phyloP scores from a whole-genome alignment of 2,888 invertebrate genomes.

The Pyrgus malvae region DNA sequence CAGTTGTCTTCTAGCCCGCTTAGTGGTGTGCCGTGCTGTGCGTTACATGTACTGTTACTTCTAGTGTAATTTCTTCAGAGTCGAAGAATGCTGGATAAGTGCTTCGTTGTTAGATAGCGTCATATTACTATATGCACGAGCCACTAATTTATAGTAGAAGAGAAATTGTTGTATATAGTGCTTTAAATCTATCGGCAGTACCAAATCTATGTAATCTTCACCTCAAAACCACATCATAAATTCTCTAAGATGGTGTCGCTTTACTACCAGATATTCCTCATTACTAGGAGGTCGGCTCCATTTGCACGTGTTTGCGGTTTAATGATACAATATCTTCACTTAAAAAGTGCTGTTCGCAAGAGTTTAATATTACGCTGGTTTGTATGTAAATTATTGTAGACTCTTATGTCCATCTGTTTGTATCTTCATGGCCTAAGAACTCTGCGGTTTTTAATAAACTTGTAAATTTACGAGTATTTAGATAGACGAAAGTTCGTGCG shows the following conservation, averaged over 20 bases:
- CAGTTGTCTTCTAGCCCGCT: no score
- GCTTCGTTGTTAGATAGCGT: background rate
- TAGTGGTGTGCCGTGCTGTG: no score
- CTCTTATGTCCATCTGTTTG: conserved; percentile 20
- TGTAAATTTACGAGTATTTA: conserved; percentile 38
- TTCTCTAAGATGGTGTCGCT: no score
- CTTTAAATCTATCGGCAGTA: no score
- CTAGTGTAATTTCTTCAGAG: no score
- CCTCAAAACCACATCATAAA: no score
- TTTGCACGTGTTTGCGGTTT: conserved; percentile 13
- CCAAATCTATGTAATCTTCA: background rate
- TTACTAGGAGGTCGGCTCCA: background rate
- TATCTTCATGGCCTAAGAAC: conserved; percentile 35
- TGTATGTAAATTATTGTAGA: conserved; percentile 27
- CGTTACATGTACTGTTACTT: no score
- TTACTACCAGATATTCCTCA: background rate
- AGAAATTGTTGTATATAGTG: conserved; percentile 10
- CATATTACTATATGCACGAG: conserved; percentile 16
- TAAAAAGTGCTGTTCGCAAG: conserved; percentile 7
- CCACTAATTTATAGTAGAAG: conserved; percentile 1
- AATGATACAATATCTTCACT: conserved; percentile 2
- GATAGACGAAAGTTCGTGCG: conserved; percentile 50
- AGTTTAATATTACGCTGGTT: conserved; percentile 18
- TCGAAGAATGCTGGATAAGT: background rate
- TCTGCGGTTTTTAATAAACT: conserved; percentile 32